Conservation (phyloP, 2,797 vertebrate genomes). For the Tokudaia tokunoshimensis region DNA sequence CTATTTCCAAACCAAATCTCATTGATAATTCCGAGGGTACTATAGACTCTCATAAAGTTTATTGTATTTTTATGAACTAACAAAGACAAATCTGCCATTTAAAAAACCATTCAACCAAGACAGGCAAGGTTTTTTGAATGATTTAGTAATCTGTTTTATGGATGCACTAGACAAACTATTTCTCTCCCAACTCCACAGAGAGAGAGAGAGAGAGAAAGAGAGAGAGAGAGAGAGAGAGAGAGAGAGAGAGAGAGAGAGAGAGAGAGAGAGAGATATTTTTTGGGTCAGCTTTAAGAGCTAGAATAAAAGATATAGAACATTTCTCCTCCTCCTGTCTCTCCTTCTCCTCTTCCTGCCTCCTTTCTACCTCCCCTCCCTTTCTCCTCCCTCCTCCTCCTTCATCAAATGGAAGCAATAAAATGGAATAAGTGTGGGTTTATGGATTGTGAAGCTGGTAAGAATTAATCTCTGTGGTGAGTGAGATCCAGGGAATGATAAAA, state of each 20-base stretch:
- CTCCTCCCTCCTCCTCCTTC: background rate
- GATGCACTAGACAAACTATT: slow-evolving; percentile 52
- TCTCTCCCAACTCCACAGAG: slow-evolving; percentile 8
- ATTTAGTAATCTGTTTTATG: slow-evolving; percentile 27
- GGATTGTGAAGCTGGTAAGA: slow-evolving; percentile 33
- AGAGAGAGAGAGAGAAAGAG: background rate
- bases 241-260: background rate
- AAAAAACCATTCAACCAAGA: background rate
- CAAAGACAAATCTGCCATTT: background rate
- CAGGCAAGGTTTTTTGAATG: slow-evolving; percentile 60
- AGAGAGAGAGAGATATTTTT: slow-evolving; percentile 50
- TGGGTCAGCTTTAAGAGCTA: slow-evolving; percentile 56
- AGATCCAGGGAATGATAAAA: slow-evolving; percentile 41
- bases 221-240: background rate
- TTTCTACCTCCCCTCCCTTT: background rate
- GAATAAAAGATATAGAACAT: background rate
- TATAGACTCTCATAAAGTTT: slow-evolving; percentile 28
- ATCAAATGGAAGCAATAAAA: slow-evolving; percentile 39
- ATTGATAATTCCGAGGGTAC: background rate
- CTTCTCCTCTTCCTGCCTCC: background rate
- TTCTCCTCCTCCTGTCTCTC: background rate
- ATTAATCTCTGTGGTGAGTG: background rate
- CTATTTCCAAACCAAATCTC: background rate
- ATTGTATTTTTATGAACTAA: background rate
- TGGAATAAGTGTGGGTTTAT: slow-evolving; percentile 39